Conservation (phyloP, 2,888 invertebrate genomes). For the Pediacus dermestoides region DNA sequence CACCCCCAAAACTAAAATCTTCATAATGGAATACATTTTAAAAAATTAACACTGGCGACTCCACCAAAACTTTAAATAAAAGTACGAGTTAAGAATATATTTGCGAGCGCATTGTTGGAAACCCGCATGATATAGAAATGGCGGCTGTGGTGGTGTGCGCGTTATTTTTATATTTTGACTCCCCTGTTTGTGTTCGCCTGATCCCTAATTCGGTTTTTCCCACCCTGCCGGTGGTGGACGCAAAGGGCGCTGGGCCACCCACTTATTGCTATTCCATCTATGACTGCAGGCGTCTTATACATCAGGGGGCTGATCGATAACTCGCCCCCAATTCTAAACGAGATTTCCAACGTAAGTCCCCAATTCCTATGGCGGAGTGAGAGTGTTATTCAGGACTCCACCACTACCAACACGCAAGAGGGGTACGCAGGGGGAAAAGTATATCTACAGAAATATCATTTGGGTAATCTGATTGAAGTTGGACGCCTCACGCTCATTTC, state of each 20-base stretch:
- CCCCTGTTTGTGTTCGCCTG: conserved; percentile 46
- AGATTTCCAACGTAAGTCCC: conserved; percentile 41
- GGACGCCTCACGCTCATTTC: conserved; percentile 16
- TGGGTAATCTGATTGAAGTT: conserved; percentile 35
- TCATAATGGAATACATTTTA: too few relatives aligned
- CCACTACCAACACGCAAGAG: background rate
- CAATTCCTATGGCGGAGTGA: conserved; percentile 26
- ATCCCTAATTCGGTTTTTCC: conserved; percentile 49
- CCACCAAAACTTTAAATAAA: too few relatives aligned
- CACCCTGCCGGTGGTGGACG: conserved; percentile 33
- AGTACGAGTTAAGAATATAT: background rate
- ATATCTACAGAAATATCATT: conserved; percentile 30
- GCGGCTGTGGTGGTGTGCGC: conserved; percentile 25
- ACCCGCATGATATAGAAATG: conserved; percentile 26
- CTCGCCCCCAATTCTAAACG: conserved; percentile 41
- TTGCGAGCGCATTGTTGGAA: conserved; percentile 20
- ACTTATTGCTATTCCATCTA: conserved; percentile 49
- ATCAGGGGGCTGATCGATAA: conserved; percentile 43
- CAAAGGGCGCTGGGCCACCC: conserved; percentile 37
- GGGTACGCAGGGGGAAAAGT: background rate
- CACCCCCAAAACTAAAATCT: too few relatives aligned
- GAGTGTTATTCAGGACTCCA: background rate
- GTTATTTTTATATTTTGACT: conserved; percentile 46
- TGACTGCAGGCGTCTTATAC: conserved; percentile 45
- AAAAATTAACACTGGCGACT: background rate